These are phyloP conservation scores for Nannoperca australis DNA, from an alignment of 2,797 vertebrate genomes.

Conservation along the genomic window DNA sequence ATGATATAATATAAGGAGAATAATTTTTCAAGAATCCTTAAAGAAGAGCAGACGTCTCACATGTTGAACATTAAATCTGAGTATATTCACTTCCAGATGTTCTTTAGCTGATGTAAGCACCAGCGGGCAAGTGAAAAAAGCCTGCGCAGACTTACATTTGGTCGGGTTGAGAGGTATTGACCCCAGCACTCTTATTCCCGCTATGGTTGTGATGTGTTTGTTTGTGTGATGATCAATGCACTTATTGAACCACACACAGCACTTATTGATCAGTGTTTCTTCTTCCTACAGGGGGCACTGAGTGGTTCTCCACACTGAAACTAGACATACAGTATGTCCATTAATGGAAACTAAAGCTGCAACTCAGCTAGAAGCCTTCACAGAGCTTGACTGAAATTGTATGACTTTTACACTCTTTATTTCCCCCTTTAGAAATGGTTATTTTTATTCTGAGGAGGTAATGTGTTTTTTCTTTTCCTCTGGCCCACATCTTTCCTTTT, in stretches of 20 bases:
- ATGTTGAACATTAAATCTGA: not conserved
- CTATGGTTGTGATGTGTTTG: slow-evolving; percentile 67
- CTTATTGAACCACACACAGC: slow-evolving; percentile 67
- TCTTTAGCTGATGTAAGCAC: slow-evolving; percentile 8
- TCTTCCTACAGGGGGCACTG: slow-evolving; percentile 63
- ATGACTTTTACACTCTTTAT: not conserved
- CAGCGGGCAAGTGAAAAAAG: slow-evolving; percentile 19
- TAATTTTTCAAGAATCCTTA: not conserved
- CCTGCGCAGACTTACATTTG: slow-evolving; percentile 28
- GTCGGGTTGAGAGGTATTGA: slow-evolving; percentile 64
- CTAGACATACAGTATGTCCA: slow-evolving; percentile 38
- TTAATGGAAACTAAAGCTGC: slow-evolving; percentile 55
- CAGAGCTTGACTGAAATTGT: slow-evolving; percentile 7
- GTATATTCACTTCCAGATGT: not conserved
- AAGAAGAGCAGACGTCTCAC: not conserved
- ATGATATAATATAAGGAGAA: not conserved
- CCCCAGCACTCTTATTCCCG: slow-evolving; percentile 61
- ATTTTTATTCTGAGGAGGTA: slow-evolving; percentile 38
- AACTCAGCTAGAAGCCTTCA: slow-evolving; percentile 30
- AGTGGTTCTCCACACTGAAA: slow-evolving; percentile 45
- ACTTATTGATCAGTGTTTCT: slow-evolving; percentile 75
- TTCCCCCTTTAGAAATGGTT: slow-evolving; percentile 26
- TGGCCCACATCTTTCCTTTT: slow-evolving; percentile 57
- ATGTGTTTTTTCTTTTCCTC: slow-evolving; percentile 16
- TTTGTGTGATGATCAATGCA: slow-evolving; percentile 77